Percentiles rank a stretch among this genome's conserved stretches.
Evolutionary conservation across 2,888 invertebrate genomes (phyloP).

Genomic region (Thelaira solivaga): DNA sequence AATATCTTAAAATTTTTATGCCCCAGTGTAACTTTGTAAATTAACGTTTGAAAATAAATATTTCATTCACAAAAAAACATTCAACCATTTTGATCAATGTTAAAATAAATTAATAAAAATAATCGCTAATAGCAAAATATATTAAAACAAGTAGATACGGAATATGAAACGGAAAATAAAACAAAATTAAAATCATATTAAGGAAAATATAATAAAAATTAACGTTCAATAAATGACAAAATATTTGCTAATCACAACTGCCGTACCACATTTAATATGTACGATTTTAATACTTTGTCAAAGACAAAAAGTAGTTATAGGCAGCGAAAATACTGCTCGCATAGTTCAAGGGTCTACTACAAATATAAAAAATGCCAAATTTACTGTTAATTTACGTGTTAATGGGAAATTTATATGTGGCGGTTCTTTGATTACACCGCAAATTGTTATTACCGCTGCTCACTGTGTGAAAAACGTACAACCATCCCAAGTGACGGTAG

Average conservation of each 20-base stretch:
- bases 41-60: slow-evolving; percentile 29
- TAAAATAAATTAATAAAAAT: not conserved
- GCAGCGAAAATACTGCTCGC: slow-evolving; percentile 62
- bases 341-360: slow-evolving; percentile 67
- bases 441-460: slow-evolving; percentile 59
- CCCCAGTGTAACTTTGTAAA: not conserved
- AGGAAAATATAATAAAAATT: not conserved
- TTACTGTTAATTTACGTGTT: slow-evolving; percentile 51
- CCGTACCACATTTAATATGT: not conserved
- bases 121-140: not conserved
- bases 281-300: slow-evolving; percentile 8
- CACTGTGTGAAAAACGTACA: slow-evolving; percentile 58
- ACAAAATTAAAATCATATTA: not conserved
- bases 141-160: slow-evolving; percentile 19
- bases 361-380: slow-evolving; percentile 51
- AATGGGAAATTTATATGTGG: slow-evolving; percentile 61
- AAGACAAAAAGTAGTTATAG: not conserved
- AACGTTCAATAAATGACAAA: slow-evolving; percentile 41
- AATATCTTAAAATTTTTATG: slow-evolving; percentile 37
- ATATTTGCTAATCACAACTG: not conserved
- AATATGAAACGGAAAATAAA: slow-evolving; percentile 15
- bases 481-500: slow-evolving; percentile 56
- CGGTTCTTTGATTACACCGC: slow-evolving; percentile 53
- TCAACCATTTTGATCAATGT: slow-evolving; percentile 5
- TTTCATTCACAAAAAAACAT: not conserved